Conservation (phyloP, 35 echinoderm and acorn worm genomes). For the Apostichopus japonicus region DNA sequence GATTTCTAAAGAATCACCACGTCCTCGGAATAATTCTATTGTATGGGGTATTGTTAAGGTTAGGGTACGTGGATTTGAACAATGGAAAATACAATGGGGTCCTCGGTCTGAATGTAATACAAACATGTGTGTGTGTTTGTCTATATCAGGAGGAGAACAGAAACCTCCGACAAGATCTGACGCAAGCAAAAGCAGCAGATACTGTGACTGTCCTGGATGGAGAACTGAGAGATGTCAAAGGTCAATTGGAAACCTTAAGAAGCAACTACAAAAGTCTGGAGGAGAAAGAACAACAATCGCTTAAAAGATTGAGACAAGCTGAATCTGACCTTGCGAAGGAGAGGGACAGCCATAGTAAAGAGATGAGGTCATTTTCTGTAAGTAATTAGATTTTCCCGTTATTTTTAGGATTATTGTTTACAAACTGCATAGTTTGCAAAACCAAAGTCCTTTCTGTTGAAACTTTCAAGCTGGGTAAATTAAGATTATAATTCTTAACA, state of each 20-base stretch:
- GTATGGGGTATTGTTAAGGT: too few species aligned
- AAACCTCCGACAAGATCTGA: not conserved
- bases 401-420: too few species aligned
- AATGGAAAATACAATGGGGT: too few species aligned
- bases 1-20: too few species aligned
- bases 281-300: not conserved
- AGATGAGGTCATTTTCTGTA: conserved; percentile 21
- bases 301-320: conserved; percentile 36
- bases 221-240: conserved; percentile 20
- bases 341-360: not conserved
- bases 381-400: not conserved
- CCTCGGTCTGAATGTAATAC: too few species aligned
- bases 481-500: too few species aligned
- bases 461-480: too few species aligned
- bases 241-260: not conserved
- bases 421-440: too few species aligned
- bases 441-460: too few species aligned
- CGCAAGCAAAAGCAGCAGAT: not conserved
- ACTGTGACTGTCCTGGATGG: not conserved
- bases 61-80: too few species aligned
- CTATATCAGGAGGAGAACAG: conserved; percentile 12
- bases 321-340: not conserved
- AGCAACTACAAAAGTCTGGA: conserved; percentile 22
- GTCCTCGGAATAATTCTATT: too few species aligned
- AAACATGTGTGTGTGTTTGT: too few species aligned